Evolutionary conservation across 30 jellyfish, hydroid and myxozoan species (phyloP).

Genomic region (Mastigias papua): DNA sequence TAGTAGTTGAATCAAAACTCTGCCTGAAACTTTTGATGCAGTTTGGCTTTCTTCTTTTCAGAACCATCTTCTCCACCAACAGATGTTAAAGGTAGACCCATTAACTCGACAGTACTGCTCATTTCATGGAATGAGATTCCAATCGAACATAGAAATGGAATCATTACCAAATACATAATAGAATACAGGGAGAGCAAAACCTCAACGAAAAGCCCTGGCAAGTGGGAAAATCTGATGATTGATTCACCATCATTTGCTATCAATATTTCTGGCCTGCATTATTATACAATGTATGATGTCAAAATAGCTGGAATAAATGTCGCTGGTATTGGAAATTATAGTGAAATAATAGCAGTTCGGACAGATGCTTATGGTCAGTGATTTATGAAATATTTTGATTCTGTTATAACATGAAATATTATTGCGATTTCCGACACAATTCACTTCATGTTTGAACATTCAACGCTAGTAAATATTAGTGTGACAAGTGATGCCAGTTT

Average conservation of each 20-base stretch:
- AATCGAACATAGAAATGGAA: conserved; percentile 26
- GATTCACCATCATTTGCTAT: neutral
- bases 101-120: conserved; percentile 21
- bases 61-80: conserved; percentile 60
- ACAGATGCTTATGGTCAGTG: conserved; percentile 46
- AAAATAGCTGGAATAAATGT: conserved; percentile 17
- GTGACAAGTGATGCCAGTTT: too few species aligned
- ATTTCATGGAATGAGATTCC: conserved; percentile 41
- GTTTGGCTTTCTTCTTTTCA: neutral
- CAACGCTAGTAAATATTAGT: too few species aligned
- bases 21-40: too few species aligned
- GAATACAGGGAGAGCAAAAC: neutral
- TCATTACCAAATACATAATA: conserved; percentile 14
- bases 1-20: too few species aligned
- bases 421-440: too few species aligned
- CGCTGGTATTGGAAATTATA: conserved; percentile 24
- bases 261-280: neutral
- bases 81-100: neutral
- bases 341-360: conserved; percentile 6
- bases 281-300: conserved; percentile 20
- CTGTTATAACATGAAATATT: too few species aligned
- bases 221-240: conserved; percentile 21
- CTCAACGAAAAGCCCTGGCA: neutral
- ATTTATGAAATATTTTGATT: neutral
- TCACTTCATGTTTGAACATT: too few species aligned